Conservation (phyloP, 2,113 vertebrate genomes). For the Labeo rohita region DNA sequence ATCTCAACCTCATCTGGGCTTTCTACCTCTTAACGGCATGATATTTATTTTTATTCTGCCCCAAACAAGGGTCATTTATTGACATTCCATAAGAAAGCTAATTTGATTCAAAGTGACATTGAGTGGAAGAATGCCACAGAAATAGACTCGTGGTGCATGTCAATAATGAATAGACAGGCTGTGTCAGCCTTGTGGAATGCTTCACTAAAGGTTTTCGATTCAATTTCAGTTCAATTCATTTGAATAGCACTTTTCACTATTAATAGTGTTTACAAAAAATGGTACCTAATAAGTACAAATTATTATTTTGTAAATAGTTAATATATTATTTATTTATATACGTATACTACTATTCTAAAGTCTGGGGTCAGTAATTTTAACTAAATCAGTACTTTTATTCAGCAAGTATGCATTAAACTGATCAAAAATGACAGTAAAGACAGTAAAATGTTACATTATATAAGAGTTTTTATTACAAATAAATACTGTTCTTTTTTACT, state of each 20-base stretch:
- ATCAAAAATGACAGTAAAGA: too few species aligned
- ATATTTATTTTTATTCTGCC: constrained; percentile 59
- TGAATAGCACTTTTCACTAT: background rate
- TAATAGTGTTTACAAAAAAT: background rate
- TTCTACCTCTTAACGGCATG: constrained; percentile 41
- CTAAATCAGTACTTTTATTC: too few species aligned
- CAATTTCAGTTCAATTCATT: constrained; percentile 8
- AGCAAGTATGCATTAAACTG: too few species aligned
- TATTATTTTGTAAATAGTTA: background rate
- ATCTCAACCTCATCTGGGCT: background rate
- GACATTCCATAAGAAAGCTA: constrained; percentile 65
- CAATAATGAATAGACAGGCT: constrained; percentile 54
- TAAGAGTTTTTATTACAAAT: too few species aligned
- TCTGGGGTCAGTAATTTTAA: too few species aligned
- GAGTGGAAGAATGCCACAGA: constrained; percentile 61
- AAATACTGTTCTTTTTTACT: too few species aligned
- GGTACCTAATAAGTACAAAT: background rate
- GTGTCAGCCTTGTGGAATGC: background rate
- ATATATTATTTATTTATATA: too few species aligned
- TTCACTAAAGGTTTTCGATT: background rate
- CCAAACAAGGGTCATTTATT: constrained; percentile 65
- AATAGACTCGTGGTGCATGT: constrained; percentile 58
- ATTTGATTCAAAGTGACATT: constrained; percentile 66
- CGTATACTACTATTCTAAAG: too few species aligned
- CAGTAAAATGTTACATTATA: too few species aligned